Base-by-base conservation (phyloP, 2,797 vertebrate species). In the Darevskia nairensis region DNA sequence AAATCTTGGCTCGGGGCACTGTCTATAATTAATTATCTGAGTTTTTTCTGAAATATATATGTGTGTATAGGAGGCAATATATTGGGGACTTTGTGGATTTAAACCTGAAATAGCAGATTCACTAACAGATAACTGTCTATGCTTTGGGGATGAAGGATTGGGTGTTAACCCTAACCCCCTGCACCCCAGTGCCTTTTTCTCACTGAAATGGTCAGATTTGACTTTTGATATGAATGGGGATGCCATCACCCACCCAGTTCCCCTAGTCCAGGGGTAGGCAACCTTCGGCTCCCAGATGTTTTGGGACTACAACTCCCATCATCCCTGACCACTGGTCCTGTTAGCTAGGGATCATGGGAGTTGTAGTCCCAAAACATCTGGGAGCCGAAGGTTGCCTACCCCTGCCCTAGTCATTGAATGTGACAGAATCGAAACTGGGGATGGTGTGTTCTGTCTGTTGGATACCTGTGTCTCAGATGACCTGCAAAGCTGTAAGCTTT, bases 11-110 rank as follows among this genome's bases (percentile, higher is more conserved):
- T 64, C 19, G 13, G 55, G 85, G 68, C 3, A 6, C 17, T 8
- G 50, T 80, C 25, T 59, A 80, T 80, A 72, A 80, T 86, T 72
- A 86, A 86, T 80, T 72, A 39, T 86, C 44, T n/a, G 32, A 29
- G 32, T 61, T 64, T 80, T 59, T 35, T n/a, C 46, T 61, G 69
- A 39, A 64, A 41, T 68, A 72, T 10, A 1, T 6, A 3, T 21
- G 8, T 80, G 13, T 71, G 21, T 3, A 39, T 46, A 39, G 32
- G 6, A 71, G 4, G 35, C 35, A 46, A 17, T 8, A 1, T 50
- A 27, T 55, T 44, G 41, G 25, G 77, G 13, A 5, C 66, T 15
- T 59, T 59, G 77, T 55, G 32, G 66, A 21, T 72, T 71, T 35
- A 86, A 27, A 19, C 4, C 59, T 25, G 13, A 76, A 8, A 15